Evolutionary conservation across 1,140 invertebrate species (phyloP).

Genomic region (Hylaeus volcanicus): DNA sequence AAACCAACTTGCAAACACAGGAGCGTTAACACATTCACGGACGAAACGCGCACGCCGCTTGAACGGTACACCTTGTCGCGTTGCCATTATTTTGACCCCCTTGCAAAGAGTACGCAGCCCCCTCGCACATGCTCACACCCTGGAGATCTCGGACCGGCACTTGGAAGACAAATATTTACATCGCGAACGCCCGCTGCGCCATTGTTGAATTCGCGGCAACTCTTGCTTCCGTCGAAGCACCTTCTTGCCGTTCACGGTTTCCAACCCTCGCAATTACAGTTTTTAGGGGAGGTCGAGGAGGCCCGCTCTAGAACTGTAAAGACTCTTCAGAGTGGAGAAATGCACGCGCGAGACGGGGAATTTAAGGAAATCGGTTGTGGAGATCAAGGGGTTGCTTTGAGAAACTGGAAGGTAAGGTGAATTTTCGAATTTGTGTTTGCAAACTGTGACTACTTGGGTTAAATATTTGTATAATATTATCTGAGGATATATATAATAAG

Average conservation of each 20-base stretch:
- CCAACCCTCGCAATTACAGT: background rate
- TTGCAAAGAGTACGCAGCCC: constrained; percentile 18
- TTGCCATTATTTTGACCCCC: constrained; percentile 64
- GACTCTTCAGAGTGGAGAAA: background rate
- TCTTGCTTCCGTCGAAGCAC: constrained; percentile 50
- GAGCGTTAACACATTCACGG: constrained; percentile 41
- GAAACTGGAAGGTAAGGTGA: no score
- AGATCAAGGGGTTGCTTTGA: no score
- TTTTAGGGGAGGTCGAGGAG: background rate
- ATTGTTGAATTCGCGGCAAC: constrained; percentile 64
- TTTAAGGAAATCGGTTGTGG: background rate
- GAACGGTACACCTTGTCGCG: constrained; percentile 43
- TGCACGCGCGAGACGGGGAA: background rate
- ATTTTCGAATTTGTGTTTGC: no score
- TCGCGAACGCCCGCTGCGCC: constrained; percentile 69
- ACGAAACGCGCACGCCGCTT: constrained; percentile 34
- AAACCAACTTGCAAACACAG: constrained; percentile 46
- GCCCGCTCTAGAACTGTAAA: background rate
- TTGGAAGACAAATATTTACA: constrained; percentile 76
- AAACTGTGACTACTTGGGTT: no score
- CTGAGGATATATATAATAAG: no score
- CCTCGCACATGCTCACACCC: constrained; percentile 57
- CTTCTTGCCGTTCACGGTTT: background rate
- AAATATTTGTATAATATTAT: no score
- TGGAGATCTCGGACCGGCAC: constrained; percentile 26